Percentiles rank a stretch among this genome's conserved stretches.
phyloP scores from a whole-genome alignment of 2,113 vertebrate genomes.

The Notechis scutatus region DNA sequence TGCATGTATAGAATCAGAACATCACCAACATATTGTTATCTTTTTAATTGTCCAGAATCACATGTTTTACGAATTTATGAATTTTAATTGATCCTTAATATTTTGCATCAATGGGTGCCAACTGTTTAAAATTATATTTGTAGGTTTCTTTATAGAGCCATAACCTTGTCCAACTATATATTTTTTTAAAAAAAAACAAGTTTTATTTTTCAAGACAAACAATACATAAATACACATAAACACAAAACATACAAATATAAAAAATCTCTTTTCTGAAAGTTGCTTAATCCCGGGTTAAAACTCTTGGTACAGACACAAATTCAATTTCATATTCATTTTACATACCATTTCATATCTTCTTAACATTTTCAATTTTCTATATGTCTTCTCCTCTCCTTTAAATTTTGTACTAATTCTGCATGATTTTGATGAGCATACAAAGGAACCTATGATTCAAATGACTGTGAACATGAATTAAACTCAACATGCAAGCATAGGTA shows the following conservation, averaged over 20 bases:
- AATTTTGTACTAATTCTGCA: not conserved
- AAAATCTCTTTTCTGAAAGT: too few relatives aligned
- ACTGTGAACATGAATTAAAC: not conserved
- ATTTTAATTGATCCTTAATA: not conserved
- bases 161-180: not conserved
- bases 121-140: not conserved
- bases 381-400: too few relatives aligned
- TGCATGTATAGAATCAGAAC: not conserved
- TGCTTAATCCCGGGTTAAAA: too few relatives aligned
- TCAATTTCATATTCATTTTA: too few relatives aligned
- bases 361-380: too few relatives aligned
- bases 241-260: too few relatives aligned
- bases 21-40: not conserved
- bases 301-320: too few relatives aligned
- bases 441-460: not conserved
- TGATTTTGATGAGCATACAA: not conserved
- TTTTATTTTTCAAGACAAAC: too few relatives aligned
- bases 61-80: not conserved
- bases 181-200: too few relatives aligned
- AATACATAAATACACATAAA: too few relatives aligned
- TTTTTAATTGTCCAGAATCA: not conserved
- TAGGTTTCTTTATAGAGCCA: not conserved
- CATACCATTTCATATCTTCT: too few relatives aligned
- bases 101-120: not conserved
- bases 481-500: not conserved